These are phyloP conservation scores for Liposcelis brunnea DNA, from an alignment of 2,888 invertebrate species.

Conservation along the genomic window DNA sequence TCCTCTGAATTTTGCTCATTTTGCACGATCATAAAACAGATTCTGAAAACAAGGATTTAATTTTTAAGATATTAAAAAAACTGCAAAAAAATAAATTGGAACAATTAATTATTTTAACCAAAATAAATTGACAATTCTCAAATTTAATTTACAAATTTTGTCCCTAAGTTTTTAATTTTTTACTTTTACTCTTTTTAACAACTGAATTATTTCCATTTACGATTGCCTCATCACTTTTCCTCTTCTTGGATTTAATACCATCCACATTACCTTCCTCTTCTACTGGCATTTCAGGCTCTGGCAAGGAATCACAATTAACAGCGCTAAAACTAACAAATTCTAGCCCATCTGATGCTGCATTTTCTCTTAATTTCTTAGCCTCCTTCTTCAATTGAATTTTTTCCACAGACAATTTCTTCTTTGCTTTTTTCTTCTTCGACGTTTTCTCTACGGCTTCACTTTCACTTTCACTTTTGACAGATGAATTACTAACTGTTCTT, in stretches of 20 bases:
- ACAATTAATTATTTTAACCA: too few relatives aligned
- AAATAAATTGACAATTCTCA: too few relatives aligned
- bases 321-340: conserved; percentile 23
- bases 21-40: too few relatives aligned
- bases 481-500: conserved; percentile 20
- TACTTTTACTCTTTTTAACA: too few relatives aligned
- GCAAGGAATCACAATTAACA: conserved; percentile 12
- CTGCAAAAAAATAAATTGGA: too few relatives aligned
- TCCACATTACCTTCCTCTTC: conserved; percentile 17
- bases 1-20: too few relatives aligned
- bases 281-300: conserved; percentile 12
- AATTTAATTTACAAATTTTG: too few relatives aligned
- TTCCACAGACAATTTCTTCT: conserved; percentile 36
- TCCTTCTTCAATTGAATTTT: conserved; percentile 31
- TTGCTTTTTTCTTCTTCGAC: conserved; percentile 23
- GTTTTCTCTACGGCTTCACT: conserved; percentile 18
- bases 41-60: too few relatives aligned
- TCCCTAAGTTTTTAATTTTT: too few relatives aligned
- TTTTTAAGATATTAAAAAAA: too few relatives aligned
- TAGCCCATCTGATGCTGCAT: conserved; percentile 30
- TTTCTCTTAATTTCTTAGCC: conserved; percentile 27
- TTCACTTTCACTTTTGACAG: conserved; percentile 10
- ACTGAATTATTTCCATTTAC: too few relatives aligned
- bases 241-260: conserved; percentile 10
- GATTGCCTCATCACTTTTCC: too few relatives aligned